Conservation (phyloP, 2,797 vertebrate species). For the Lutjanus campechanus region DNA sequence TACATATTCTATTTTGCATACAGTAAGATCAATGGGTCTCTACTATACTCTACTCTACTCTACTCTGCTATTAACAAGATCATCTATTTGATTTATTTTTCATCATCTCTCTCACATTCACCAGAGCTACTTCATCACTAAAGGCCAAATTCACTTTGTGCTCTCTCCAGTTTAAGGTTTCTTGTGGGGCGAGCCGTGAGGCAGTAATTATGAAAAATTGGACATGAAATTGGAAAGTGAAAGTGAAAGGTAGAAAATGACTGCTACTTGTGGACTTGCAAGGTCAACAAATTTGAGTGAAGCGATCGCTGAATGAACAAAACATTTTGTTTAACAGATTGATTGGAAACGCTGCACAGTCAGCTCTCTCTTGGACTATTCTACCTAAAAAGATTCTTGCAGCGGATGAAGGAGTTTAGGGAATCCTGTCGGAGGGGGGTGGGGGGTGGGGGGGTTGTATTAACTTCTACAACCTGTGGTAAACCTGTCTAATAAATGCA, state of each 20-base stretch:
- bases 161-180: slow-evolving; percentile 19
- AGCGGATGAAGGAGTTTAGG: neutral
- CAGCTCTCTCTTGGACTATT: slow-evolving; percentile 33
- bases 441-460: neutral
- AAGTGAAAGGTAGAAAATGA: slow-evolving; percentile 61
- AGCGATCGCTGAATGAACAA: slow-evolving; percentile 32
- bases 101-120: neutral
- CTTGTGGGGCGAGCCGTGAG: slow-evolving; percentile 5
- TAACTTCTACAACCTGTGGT: slow-evolving; percentile 1
- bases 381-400: slow-evolving; percentile 5
- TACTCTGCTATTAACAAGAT: no score
- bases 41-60: no score
- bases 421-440: neutral
- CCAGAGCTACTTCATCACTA: slow-evolving; percentile 1
- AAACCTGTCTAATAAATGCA: slow-evolving; percentile 33
- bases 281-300: slow-evolving; percentile 55
- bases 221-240: slow-evolving; percentile 57
- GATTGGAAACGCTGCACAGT: slow-evolving; percentile 37
- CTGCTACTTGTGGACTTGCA: slow-evolving; percentile 11
- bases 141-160: slow-evolving; percentile 16
- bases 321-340: slow-evolving; percentile 14
- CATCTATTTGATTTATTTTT: slow-evolving; percentile 1
- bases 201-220: slow-evolving; percentile 37
- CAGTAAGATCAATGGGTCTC: no score
- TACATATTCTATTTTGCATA: neutral